Evolutionary conservation across 2,113 vertebrate genomes (phyloP).

Genomic region (Nibea coibor): DNA sequence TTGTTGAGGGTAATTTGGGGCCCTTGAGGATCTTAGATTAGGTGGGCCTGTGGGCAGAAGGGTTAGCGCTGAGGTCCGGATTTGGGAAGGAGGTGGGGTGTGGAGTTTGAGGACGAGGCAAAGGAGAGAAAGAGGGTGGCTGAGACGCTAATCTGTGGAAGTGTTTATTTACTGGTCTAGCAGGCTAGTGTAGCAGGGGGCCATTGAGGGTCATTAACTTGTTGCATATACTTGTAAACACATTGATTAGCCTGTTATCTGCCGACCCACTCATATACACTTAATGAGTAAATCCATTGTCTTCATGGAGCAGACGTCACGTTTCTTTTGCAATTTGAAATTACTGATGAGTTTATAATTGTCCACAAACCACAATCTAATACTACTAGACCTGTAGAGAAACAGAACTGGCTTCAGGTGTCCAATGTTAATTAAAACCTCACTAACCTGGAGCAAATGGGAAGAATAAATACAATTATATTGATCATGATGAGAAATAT

Average conservation of each 20-base stretch:
- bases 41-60: background rate
- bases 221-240: constrained; percentile 44
- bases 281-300: background rate
- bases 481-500: background rate
- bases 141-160: constrained; percentile 26
- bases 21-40: constrained; percentile 22
- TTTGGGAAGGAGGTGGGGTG: constrained; percentile 19
- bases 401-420: background rate
- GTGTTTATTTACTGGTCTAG: constrained; percentile 54
- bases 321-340: background rate
- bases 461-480: background rate
- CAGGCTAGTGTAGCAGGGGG: constrained; percentile 29
- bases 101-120: background rate
- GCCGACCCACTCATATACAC: constrained; percentile 12
- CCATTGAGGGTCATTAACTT: constrained; percentile 40
- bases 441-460: background rate
- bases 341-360: background rate
- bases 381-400: background rate
- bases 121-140: background rate
- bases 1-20: constrained; percentile 22
- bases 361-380: background rate
- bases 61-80: constrained; percentile 16
- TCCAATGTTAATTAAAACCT: background rate
- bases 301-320: background rate
- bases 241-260: constrained; percentile 55